Conservation (phyloP, 2,113 vertebrate genomes). For the Hoplias malabaricus region DNA sequence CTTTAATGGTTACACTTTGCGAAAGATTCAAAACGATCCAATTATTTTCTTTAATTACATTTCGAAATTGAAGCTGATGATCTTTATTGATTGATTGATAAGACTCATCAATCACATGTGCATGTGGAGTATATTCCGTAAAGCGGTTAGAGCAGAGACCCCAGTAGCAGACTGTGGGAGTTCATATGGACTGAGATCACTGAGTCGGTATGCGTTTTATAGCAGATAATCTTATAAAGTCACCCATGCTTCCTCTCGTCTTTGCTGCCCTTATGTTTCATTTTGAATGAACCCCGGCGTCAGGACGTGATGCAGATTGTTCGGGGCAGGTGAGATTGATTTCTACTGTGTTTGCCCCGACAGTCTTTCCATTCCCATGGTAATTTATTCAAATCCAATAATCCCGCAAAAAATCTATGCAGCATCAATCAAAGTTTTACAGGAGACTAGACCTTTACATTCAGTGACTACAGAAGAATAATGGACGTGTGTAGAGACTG, state of each 20-base stretch:
- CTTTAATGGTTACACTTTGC: neutral
- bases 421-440: slow-evolving; percentile 47
- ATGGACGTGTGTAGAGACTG: neutral
- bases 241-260: neutral
- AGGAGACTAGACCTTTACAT: slow-evolving; percentile 37
- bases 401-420: slow-evolving; percentile 42
- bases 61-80: neutral
- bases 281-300: slow-evolving; percentile 13
- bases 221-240: neutral
- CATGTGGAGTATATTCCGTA: neutral
- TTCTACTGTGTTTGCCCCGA: slow-evolving; percentile 39
- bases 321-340: slow-evolving; percentile 38
- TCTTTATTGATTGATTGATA: neutral
- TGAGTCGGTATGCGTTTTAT: neutral
- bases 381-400: slow-evolving; percentile 61
- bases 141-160: neutral
- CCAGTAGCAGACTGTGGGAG: neutral
- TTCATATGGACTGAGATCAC: neutral
- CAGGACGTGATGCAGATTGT: slow-evolving; percentile 20
- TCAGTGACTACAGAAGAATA: neutral
- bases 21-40: neutral
- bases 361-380: slow-evolving; percentile 50
- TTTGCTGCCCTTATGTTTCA: neutral
- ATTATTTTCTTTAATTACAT: neutral
- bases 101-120: neutral